These are phyloP conservation scores for Onchidella celtica DNA, from an alignment of 2,888 invertebrate species.

Conservation along the genomic window DNA sequence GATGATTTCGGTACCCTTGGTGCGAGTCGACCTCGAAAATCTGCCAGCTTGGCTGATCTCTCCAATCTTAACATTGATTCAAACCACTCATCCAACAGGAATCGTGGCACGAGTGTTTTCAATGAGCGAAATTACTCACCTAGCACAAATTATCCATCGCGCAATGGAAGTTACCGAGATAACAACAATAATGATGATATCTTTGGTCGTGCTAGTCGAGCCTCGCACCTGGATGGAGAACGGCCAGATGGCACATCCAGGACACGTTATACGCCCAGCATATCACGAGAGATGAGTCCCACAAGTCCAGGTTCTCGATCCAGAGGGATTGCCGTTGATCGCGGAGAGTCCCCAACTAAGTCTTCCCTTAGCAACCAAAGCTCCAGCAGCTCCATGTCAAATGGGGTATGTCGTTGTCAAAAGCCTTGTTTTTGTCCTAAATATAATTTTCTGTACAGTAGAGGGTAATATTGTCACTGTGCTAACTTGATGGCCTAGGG, in stretches of 20 bases:
- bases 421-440: too few species aligned
- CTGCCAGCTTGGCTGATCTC: constrained; percentile 30
- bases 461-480: neutral
- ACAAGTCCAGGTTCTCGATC: constrained; percentile 34
- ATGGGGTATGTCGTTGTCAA: constrained; percentile 60
- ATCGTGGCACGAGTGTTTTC: constrained; percentile 46
- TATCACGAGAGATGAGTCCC: constrained; percentile 51
- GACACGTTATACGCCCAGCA: constrained; percentile 52
- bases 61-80: constrained; percentile 28
- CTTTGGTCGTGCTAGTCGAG: constrained; percentile 52
- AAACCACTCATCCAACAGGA: constrained; percentile 38
- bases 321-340: neutral
- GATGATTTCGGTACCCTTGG: constrained; percentile 21
- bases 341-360: constrained; percentile 51
- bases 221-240: constrained; percentile 45
- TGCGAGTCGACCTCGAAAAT: constrained; percentile 7
- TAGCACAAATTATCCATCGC: constrained; percentile 43
- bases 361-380: constrained; percentile 60
- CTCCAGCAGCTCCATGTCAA: constrained; percentile 63
- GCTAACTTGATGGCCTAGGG: too few species aligned
- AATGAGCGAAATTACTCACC: constrained; percentile 52
- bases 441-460: too few species aligned
- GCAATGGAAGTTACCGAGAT: constrained; percentile 43
- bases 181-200: constrained; percentile 46
- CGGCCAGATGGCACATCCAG: constrained; percentile 37